Conservation (phyloP, 2,888 invertebrate species). For the Drosophila fungiperda region DNA sequence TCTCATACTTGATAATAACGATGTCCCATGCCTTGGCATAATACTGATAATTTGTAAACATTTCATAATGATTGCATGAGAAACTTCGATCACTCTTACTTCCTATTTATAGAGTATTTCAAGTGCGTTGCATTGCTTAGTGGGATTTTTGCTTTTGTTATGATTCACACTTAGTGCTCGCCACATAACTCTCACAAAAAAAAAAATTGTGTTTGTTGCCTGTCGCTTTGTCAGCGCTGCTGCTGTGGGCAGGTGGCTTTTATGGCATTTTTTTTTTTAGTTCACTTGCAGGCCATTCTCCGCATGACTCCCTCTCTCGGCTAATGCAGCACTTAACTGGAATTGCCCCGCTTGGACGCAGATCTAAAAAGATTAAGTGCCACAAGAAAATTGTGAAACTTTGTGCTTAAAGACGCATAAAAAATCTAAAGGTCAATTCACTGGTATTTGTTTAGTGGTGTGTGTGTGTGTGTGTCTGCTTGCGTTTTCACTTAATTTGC, state of each 20-base stretch:
- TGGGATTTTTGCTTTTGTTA: not conserved
- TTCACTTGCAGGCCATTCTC: conserved; percentile 1
- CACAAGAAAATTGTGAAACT: conserved; percentile 3
- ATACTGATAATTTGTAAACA: not conserved
- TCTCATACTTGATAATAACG: not conserved
- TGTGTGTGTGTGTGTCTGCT: conserved; percentile 10
- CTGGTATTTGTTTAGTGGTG: conserved; percentile 7
- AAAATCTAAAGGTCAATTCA: conserved; percentile 58
- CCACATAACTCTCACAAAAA: not conserved
- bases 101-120: not conserved
- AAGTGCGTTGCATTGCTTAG: not conserved
- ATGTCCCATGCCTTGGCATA: not conserved
- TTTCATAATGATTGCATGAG: not conserved
- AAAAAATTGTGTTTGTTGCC: not conserved
- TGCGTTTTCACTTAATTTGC: conserved; percentile 40
- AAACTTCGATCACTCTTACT: not conserved
- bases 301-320: not conserved
- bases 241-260: conserved; percentile 25
- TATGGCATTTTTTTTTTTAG: conserved; percentile 19
- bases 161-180: conserved; percentile 18
- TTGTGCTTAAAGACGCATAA: conserved; percentile 21
- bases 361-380: conserved; percentile 12
- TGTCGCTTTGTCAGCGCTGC: conserved; percentile 13
- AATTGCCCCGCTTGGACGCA: not conserved
- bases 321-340: not conserved